Evolutionary conservation across 23 tunicate genomes (phyloP), one percentile per base, ranked within the genome.

Genomic region (Aplidium turbinatum): DNA sequence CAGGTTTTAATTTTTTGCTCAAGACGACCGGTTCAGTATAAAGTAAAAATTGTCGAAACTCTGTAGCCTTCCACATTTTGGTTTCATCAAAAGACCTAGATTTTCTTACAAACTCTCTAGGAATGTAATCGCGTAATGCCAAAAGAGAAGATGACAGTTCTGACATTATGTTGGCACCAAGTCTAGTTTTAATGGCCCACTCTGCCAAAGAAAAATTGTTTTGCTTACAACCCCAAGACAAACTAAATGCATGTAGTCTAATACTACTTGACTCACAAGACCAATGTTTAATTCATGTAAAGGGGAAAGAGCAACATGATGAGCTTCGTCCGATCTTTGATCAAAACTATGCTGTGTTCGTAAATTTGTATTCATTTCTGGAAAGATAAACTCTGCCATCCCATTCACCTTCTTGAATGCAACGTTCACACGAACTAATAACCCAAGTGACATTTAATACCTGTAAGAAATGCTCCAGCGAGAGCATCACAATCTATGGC

Each of bases 61-160:
- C 83, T 33, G 83, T 48, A 3, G 83, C 83, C 29, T 78, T 78
- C 83, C 83, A 78, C 51, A 45, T 26, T 4, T 52, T 50, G 3
- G 66, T 18, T 18, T 78, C 83, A 0, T 65, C 30, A 1, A 65
- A 32, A 22, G 62, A 18, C 35, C 75, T 34, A 4, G 57, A 23
- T 35, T 78, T 78, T 52, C 75, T 70, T 3, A 24, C n/a, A 66
- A 78, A 65, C 20, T 78, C 75, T 47, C 52, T 40, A 24, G 83
- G 58, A 22, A 78, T 51, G 26, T 53, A 54, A 20, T 71, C 31
- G 2, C 16, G 32, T 1, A 65, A 20, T 13, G 35, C 22, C 18
- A 50, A 1, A 4, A 78, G 2, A 21, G 38, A 7, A 7, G 25
- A 6, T 28, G 58, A 70, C 23, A 70, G 25, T 3, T 27, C 36